Conservation (phyloP, 1,140 invertebrate genomes). For the Periplaneta americana region DNA sequence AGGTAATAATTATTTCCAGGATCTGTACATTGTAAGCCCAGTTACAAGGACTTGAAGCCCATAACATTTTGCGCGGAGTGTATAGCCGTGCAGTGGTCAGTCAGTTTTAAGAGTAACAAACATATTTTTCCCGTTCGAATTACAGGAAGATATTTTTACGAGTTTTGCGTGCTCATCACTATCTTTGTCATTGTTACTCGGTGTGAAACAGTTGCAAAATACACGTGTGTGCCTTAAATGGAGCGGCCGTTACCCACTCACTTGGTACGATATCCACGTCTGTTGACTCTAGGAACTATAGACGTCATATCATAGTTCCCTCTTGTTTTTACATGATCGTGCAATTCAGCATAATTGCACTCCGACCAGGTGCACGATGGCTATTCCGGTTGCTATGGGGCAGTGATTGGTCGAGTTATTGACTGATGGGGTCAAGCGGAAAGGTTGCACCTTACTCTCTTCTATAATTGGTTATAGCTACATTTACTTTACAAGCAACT, state of each 20-base stretch:
- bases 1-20: too few species aligned
- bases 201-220: too few species aligned
- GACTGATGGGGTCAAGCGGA: background rate
- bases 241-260: too few species aligned
- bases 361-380: too few species aligned
- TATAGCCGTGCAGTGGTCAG: background rate
- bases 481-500: background rate
- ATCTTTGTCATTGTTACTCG: too few species aligned
- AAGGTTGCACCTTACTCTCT: background rate
- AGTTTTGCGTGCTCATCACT: background rate
- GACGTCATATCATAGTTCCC: too few species aligned
- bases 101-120: background rate
- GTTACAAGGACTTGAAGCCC: too few species aligned
- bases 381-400: background rate
- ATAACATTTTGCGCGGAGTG: background rate
- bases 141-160: background rate
- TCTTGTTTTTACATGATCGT: too few species aligned
- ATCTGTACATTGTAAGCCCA: too few species aligned
- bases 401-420: background rate
- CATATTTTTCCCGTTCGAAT: background rate
- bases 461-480: background rate
- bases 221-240: background rate
- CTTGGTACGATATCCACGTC: too few species aligned
- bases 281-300: too few species aligned
- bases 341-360: too few species aligned